Base-by-base conservation (phyloP, 2,113 vertebrate species). In the Anolis sagrei region DNA sequence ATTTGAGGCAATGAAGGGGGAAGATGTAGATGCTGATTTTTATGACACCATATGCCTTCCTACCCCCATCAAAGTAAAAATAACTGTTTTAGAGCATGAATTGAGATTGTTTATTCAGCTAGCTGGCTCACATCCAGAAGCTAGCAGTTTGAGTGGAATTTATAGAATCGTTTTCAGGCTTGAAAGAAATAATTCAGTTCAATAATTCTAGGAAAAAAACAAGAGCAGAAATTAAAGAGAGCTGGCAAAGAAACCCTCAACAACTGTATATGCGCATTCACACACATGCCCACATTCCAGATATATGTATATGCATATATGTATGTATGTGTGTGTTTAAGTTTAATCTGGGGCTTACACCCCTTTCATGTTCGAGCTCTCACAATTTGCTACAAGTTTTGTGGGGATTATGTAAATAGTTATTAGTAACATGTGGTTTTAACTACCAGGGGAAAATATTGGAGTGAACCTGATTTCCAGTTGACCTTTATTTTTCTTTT, bases 401-500 rank as follows among this genome's bases (percentile, higher is more conserved):
- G 1, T 32, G 19, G 74, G 61, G 61, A 76, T 84, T 84, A 76
- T 68, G 39, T 66, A 68, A 49, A 76, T n/a, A 76, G 62, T 84
- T 76, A 84, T 76, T 84, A 51, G 39, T 84, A 18, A 61, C 74
- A 84, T 84, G 82, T 76, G 61, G 73, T 49, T 34, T 66, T 51
- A 66, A 76, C 58, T 66, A 66, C 39, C 73, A 84, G 39, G 39
- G 39, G 73, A 5, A 76, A 76, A 76, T 76, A 39, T 29, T 68
- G 39, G 19, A 36, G 13, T 76, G 61, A 76, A 76, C 73, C 36
- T 76, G 72, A 29, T 76, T 84, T 84, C 61, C 61, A 32, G 34
- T 5, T 84, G 82, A 84, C 73, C 74, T 84, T 84, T 76, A 48
- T n/a, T 76, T 51, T 76, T 51, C 39, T 76, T 83, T 84, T 76